Evolutionary conservation across 2,888 invertebrate genomes (phyloP).

Genomic region (Icerya purchasi): DNA sequence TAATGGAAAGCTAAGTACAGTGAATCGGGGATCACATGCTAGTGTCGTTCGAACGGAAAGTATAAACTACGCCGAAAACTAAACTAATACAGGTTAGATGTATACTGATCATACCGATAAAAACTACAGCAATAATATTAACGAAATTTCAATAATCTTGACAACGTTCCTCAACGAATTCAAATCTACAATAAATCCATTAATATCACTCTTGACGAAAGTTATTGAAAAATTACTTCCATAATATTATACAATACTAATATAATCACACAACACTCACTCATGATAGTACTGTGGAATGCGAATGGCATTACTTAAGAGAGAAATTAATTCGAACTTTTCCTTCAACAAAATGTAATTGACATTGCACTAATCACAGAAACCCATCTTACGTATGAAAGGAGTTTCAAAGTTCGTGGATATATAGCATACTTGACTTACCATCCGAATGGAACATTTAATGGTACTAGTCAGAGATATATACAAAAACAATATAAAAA

Average conservation of each 20-base stretch:
- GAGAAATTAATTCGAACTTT: background rate
- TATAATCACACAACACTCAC: background rate
- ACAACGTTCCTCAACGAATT: background rate
- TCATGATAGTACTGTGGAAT: background rate
- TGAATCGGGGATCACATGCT: background rate
- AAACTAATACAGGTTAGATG: background rate
- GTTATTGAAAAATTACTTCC: background rate
- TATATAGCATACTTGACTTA: background rate
- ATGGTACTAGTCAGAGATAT: background rate
- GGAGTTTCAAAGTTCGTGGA: background rate
- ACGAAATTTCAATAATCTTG: background rate
- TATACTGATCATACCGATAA: background rate
- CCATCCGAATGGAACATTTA: background rate
- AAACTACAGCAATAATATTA: background rate
- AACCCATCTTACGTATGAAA: background rate
- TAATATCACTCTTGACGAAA: background rate
- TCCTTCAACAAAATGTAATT: background rate
- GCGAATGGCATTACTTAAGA: background rate
- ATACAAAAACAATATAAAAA: background rate
- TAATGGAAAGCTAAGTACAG: background rate
- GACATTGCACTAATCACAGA: background rate
- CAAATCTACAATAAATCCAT: too few relatives aligned
- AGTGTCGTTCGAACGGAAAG: background rate
- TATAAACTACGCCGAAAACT: background rate
- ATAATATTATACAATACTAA: background rate